Conservation (phyloP, 2,113 vertebrate species). For the Myiozetetes cayanensis region DNA sequence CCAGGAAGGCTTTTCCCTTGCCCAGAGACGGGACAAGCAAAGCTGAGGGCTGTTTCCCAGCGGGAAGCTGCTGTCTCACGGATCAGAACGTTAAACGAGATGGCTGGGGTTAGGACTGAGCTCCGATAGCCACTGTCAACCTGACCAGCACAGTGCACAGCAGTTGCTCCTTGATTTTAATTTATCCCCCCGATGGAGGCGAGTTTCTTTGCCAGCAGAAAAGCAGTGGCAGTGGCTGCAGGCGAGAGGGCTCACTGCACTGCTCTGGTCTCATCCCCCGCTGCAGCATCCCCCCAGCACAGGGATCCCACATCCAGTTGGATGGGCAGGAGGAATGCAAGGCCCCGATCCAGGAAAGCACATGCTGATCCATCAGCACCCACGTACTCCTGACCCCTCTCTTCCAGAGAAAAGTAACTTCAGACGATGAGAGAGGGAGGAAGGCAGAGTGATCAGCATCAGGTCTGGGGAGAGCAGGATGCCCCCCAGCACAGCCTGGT, state of each 20-base stretch:
- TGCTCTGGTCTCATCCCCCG: neutral
- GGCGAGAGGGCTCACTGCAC: neutral
- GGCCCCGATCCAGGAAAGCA: neutral
- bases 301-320: neutral
- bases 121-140: neutral
- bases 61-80: neutral
- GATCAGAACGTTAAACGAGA: neutral
- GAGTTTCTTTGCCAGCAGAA: neutral
- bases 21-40: neutral
- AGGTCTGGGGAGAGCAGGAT: rapidly evolving
- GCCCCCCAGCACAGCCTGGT: rapidly evolving
- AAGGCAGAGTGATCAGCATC: neutral
- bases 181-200: neutral
- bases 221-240: rapidly evolving
- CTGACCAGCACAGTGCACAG: neutral
- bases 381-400: neutral
- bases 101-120: neutral
- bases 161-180: neutral
- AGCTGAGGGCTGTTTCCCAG: neutral
- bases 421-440: neutral
- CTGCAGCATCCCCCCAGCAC: neutral
- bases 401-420: constrained; percentile 35
- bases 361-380: neutral
- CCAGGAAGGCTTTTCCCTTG: neutral
- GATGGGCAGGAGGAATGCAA: neutral